phyloP scores from a whole-genome alignment of 2,888 invertebrate species.

The Zootermopsis nevadensis region DNA sequence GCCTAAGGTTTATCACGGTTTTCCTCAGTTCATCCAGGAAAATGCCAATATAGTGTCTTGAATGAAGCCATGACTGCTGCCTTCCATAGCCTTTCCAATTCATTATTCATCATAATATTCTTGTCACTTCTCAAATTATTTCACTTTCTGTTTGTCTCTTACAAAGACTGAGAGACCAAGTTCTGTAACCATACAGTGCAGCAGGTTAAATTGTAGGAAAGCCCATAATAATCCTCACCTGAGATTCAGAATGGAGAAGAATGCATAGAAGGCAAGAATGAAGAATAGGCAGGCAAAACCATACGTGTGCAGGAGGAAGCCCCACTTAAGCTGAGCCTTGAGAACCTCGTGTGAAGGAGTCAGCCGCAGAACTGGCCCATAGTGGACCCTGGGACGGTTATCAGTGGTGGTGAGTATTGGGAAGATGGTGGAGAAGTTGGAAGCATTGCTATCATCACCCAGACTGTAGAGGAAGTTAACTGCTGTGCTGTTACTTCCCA shows the following conservation, averaged over 20 bases:
- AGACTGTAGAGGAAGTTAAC: neutral
- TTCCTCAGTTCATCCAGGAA: no score
- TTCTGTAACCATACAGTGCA: no score
- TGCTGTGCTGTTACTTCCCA: neutral
- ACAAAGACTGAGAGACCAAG: no score
- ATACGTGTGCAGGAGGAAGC: slow-evolving; percentile 68
- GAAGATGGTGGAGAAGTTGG: neutral
- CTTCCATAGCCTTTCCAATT: no score
- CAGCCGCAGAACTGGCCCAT: slow-evolving; percentile 53
- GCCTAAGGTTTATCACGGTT: no score
- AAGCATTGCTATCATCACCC: neutral
- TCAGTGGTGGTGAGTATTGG: neutral
- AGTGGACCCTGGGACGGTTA: neutral
- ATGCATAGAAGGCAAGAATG: slow-evolving; percentile 67
- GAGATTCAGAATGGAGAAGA: slow-evolving; percentile 68
- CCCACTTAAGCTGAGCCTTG: slow-evolving; percentile 65
- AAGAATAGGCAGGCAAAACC: slow-evolving; percentile 69
- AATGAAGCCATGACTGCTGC: no score
- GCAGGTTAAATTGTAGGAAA: no score
- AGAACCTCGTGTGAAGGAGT: slow-evolving; percentile 60
- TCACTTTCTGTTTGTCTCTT: no score
- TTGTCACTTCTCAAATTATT: no score
- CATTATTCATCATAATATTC: no score
- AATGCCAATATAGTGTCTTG: no score
- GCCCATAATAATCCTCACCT: slow-evolving; percentile 59